phyloP scores from a whole-genome alignment of 2,888 invertebrate genomes.

The Plebejus melissa region DNA sequence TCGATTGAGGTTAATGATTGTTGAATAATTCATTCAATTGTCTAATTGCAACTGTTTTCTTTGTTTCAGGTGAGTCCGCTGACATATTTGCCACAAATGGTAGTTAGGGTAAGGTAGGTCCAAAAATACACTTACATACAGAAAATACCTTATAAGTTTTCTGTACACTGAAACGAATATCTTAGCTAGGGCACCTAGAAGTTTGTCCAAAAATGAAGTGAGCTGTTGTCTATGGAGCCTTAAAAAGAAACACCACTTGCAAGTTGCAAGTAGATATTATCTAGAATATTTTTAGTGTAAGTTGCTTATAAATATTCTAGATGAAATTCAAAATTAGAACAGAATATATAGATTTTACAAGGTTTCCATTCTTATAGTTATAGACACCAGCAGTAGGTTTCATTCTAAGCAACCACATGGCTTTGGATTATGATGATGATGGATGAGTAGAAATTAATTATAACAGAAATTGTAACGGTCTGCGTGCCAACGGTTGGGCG shows the following conservation, averaged over 20 bases:
- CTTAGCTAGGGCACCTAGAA: no score
- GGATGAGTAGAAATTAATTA: not conserved
- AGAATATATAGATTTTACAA: no score
- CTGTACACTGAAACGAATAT: no score
- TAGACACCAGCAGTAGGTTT: no score
- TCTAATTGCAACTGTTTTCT: constrained; percentile 37
- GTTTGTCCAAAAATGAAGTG: not conserved
- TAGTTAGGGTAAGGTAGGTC: not conserved
- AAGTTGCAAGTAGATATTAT: no score
- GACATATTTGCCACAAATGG: not conserved
- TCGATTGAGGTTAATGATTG: not conserved
- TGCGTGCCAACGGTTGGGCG: constrained; percentile 25
- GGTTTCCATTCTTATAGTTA: no score
- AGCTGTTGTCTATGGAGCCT: no score
- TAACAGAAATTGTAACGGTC: not conserved
- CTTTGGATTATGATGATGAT: not conserved
- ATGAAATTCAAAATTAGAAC: no score
- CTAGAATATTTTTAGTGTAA: no score
- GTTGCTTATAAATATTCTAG: no score
- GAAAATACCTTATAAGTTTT: no score
- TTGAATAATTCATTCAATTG: constrained; percentile 9
- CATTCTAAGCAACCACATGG: not conserved
- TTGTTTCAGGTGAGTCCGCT: constrained; percentile 54
- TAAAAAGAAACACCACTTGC: not conserved
- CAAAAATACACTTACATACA: not conserved